These are phyloP conservation scores for Lasioglossum figueresi DNA, from an alignment of 2,888 invertebrate genomes.

Conservation along the genomic window DNA sequence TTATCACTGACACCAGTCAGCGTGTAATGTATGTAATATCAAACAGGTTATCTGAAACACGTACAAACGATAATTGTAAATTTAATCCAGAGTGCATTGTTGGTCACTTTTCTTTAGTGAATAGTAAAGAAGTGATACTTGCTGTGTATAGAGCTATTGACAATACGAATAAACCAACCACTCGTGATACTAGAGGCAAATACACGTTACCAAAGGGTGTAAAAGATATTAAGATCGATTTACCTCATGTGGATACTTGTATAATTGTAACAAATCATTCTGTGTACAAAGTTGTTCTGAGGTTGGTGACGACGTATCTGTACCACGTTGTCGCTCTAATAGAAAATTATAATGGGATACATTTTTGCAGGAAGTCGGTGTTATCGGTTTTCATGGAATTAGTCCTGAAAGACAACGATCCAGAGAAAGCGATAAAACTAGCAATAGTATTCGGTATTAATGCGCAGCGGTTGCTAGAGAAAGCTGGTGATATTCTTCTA, in stretches of 20 bases:
- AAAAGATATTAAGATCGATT: constrained; percentile 84
- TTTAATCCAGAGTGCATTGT: constrained; percentile 86
- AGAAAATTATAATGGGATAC: background rate
- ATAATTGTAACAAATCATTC: constrained; percentile 86
- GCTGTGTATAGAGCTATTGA: constrained; percentile 85
- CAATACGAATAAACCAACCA: constrained; percentile 77
- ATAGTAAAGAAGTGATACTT: constrained; percentile 85
- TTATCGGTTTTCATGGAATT: constrained; percentile 86
- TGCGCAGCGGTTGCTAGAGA: constrained; percentile 89
- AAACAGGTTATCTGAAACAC: constrained; percentile 86
- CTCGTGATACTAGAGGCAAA: constrained; percentile 77
- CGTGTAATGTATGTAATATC: constrained; percentile 85
- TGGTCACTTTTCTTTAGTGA: constrained; percentile 85
- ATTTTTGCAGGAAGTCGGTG: constrained; percentile 82
- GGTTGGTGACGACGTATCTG: constrained; percentile 80
- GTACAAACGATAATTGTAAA: constrained; percentile 85
- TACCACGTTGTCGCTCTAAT: background rate
- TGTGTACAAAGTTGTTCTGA: constrained; percentile 86
- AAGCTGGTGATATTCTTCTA: constrained; percentile 92
- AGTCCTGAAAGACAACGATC: constrained; percentile 85
- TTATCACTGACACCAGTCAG: constrained; percentile 85
- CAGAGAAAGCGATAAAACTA: constrained; percentile 86
- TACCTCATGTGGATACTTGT: constrained; percentile 86
- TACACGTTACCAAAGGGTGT: constrained; percentile 84
- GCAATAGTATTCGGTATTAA: constrained; percentile 87